Evolutionary conservation across 1,140 invertebrate genomes (phyloP), one percentile per base, ranked within the genome.

Genomic region (Lordiphosa mommai): DNA sequence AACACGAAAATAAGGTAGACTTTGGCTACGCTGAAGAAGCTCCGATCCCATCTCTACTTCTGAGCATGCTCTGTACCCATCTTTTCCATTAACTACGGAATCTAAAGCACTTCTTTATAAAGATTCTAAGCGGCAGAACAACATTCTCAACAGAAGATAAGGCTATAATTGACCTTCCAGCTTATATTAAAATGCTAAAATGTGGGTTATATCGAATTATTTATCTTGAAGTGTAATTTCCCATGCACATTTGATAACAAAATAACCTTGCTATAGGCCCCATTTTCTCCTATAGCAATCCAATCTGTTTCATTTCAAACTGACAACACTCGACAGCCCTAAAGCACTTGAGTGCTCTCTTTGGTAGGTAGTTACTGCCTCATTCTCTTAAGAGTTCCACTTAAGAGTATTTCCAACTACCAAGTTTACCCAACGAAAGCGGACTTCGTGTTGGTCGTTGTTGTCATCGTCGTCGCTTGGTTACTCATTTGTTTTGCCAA

Each of bases 401-500:
- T 10, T 56, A 70, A 67, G 64, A 34, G 63, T 60, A 44, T 9
- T 14, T 23, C 6, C 13, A 27, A 5, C 33, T 74, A 80, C 76
- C 69, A 79, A 77, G 56, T 55, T 73, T 66, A 57, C 44, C 44
- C 23, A 30, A 29, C 37, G 23, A 23, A 23, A 12, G 17, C 17
- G 12, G 34, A 33, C 20, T 43, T 29, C 32, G 51, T 9, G 34
- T 17, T n/a, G 23, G 9, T 40, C 33, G 37, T 41, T 10, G 37
- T 41, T 47, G 4, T 29, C 49, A 17, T 40, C n/a, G 33, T 44
- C 56, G 66, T 70, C 79, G 72, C 77, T 84, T 84, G 79, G 77
- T 84, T 84, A 84, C 77, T 84, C 77, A 85, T 77, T 69, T 84
- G 77, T 84, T 84, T 84, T 85, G 77, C 77, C 77, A 84, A 84